Percentiles rank a stretch among this genome's conserved stretches.
Evolutionary conservation across 1,140 invertebrate genomes (phyloP).

Genomic region (Cherax quadricarinatus): DNA sequence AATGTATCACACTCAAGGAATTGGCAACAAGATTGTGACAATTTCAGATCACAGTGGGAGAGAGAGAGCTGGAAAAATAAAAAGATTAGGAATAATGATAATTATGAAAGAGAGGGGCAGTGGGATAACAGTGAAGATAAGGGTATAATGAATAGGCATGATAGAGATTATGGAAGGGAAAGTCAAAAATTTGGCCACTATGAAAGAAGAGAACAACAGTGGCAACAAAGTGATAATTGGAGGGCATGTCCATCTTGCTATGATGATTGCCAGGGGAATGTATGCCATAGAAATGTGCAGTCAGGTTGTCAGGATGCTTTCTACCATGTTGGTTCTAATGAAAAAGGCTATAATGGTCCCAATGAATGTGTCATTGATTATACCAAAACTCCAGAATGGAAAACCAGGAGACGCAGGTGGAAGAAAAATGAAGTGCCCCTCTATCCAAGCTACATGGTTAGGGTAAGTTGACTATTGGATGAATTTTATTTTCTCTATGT

Average conservation of each 20-base stretch:
- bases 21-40: neutral
- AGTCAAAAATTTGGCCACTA: neutral
- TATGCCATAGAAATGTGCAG: neutral
- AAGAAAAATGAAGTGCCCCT: neutral
- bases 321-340: neutral
- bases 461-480: constrained; percentile 4
- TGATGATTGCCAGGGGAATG: neutral
- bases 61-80: neutral
- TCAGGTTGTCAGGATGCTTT: neutral
- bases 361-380: constrained; percentile 10
- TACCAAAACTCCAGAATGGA: constrained; percentile 30
- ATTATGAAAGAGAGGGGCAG: neutral
- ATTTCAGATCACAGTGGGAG: constrained; percentile 1
- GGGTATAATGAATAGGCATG: neutral
- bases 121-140: neutral
- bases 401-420: constrained; percentile 21
- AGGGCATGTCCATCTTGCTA: neutral
- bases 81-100: neutral
- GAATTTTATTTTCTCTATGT: neutral
- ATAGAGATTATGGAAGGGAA: neutral
- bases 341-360: neutral
- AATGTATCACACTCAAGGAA: neutral
- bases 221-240: constrained; percentile 8
- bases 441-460: constrained; percentile 45
- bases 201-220: neutral